These are phyloP conservation scores for Callinectes sapidus DNA, from an alignment of 2,888 invertebrate species.

Conservation along the genomic window DNA sequence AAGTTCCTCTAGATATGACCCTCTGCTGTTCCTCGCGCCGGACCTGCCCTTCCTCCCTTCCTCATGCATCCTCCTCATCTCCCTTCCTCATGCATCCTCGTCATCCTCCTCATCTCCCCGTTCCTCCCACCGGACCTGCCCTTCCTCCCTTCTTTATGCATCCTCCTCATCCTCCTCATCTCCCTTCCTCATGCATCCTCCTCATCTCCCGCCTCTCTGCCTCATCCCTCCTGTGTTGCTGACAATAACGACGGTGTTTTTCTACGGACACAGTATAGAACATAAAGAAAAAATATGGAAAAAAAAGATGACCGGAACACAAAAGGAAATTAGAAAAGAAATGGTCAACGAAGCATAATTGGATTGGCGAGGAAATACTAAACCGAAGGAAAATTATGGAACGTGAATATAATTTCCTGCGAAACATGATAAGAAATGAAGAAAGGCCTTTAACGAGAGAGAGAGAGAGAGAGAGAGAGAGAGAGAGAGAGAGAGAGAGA, in stretches of 20 bases:
- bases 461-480: not conserved
- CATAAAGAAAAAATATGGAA: not conserved
- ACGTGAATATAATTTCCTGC: not conserved
- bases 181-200: no score
- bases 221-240: not conserved
- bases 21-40: not conserved
- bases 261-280: not conserved
- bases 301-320: not conserved
- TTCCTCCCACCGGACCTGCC: no score
- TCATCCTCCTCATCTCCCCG: no score
- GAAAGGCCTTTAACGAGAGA: not conserved
- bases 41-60: not conserved
- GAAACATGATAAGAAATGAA: not conserved
- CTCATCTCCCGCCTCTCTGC: no score
- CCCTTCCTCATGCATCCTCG: no score
- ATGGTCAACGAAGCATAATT: not conserved
- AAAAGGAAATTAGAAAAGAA: not conserved
- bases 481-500: constrained; percentile 21
- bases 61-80: not conserved
- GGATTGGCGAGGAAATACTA: not conserved
- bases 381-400: not conserved
- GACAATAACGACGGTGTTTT: not conserved
- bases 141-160: no score
- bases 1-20: not conserved
- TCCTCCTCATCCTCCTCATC: no score